Evolutionary conservation across 2,113 vertebrate genomes (phyloP).

Genomic region (Vicugna pacos): DNA sequence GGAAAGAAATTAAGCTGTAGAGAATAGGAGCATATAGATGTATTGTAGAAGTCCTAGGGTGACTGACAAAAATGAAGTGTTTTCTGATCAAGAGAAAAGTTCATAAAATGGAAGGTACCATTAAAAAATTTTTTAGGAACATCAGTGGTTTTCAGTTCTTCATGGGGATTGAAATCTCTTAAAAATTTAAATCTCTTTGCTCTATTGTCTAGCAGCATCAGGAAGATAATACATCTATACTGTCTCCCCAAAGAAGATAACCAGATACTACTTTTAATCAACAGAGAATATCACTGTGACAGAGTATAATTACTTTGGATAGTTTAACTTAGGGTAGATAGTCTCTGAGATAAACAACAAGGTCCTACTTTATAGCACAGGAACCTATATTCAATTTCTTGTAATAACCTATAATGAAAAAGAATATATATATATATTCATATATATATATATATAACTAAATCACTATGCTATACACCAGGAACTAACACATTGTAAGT

Average conservation of each 20-base stretch:
- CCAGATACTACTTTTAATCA: neutral
- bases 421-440: too few species aligned
- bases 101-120: neutral
- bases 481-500: too few species aligned
- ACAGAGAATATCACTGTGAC: neutral
- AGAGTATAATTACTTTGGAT: slow-evolving; percentile 14
- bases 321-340: slow-evolving; percentile 8
- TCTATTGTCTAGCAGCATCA: neutral
- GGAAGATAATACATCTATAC: neutral
- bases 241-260: slow-evolving; percentile 23
- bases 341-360: neutral
- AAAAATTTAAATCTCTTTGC: neutral
- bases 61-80: neutral
- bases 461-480: too few species aligned
- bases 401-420: too few species aligned
- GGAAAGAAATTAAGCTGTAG: neutral
- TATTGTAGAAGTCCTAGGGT: neutral
- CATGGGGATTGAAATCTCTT: neutral
- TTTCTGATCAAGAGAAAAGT: slow-evolving; percentile 11
- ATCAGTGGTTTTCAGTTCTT: neutral
- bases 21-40: neutral
- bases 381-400: too few species aligned
- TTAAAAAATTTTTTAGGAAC: neutral
- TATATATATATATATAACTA: too few species aligned
- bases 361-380: too few species aligned